phyloP scores from a whole-genome alignment of 2,113 vertebrate genomes.

The Barnardius zonarius region DNA sequence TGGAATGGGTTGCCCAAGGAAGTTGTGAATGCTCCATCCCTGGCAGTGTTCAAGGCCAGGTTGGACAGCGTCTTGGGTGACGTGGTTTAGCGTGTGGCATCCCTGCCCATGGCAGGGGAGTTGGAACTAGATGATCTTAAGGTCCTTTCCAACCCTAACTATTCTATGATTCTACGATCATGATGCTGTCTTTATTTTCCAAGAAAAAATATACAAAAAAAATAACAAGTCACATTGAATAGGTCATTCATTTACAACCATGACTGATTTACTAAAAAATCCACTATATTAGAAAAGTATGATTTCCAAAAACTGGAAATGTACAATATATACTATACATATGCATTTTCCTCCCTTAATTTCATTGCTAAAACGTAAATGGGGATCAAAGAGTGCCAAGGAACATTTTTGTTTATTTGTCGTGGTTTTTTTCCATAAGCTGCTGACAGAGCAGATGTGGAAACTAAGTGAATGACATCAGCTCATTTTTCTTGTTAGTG shows the following conservation, averaged over 20 bases:
- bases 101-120: no score
- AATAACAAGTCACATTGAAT: background rate
- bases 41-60: no score
- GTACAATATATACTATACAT: background rate
- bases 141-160: no score
- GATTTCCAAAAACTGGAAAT: background rate
- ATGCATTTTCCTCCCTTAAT: background rate
- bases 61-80: no score
- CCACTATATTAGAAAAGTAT: background rate
- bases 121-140: no score
- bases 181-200: background rate
- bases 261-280: background rate
- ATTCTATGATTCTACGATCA: no score
- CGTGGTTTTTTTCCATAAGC: rapidly evolving
- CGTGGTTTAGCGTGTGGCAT: no score
- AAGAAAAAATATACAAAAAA: background rate
- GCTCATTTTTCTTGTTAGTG: background rate
- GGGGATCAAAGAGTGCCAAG: background rate
- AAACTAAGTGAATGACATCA: background rate
- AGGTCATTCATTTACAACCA: background rate
- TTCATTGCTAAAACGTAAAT: background rate
- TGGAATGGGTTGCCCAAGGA: no score
- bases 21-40: no score
- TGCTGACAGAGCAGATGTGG: background rate
- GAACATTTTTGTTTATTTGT: background rate